Evolutionary conservation across 2,888 invertebrate species (phyloP).

Genomic region (Drosophila subquinaria): DNA sequence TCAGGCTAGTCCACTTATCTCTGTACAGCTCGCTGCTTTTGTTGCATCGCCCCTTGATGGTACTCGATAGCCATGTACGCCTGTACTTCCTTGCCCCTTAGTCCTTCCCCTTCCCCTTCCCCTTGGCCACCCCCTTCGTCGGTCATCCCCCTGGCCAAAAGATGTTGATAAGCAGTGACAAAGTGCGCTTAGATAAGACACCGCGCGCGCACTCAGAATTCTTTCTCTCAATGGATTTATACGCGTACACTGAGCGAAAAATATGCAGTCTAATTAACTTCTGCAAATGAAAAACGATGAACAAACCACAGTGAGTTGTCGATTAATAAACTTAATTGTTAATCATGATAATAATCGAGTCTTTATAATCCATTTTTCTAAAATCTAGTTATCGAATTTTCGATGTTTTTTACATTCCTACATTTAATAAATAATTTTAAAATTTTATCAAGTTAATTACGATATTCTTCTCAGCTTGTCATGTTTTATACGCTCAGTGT

Average conservation of each 20-base stretch:
- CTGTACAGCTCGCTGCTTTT: constrained; percentile 39
- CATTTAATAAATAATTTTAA: too few species aligned
- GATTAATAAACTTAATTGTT: too few species aligned
- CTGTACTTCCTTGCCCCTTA: constrained; percentile 6
- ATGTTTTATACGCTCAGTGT: constrained; percentile 8
- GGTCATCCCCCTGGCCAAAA: constrained; percentile 23
- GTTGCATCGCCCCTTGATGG: constrained; percentile 15
- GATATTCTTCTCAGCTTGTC: too few species aligned
- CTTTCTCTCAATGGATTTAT: constrained; percentile 35
- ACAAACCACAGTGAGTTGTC: too few species aligned
- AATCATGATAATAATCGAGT: too few species aligned
- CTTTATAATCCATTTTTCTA: too few species aligned
- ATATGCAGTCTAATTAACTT: too few species aligned
- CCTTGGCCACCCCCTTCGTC: not conserved
- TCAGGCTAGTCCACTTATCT: constrained; percentile 50
- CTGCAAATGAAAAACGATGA: too few species aligned
- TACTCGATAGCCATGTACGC: constrained; percentile 4
- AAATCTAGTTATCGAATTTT: too few species aligned
- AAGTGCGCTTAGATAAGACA: constrained; percentile 69
- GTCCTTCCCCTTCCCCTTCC: not conserved
- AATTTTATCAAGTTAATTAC: too few species aligned
- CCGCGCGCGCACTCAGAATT: constrained; percentile 35
- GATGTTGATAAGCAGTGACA: constrained; percentile 81
- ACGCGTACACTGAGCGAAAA: constrained; percentile 24
- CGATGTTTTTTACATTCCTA: too few species aligned